Percentiles rank a stretch among this genome's conserved stretches.
Conservation (phyloP, 2,797 vertebrate genomes). For the Distichodus sexfasciatus region DNA sequence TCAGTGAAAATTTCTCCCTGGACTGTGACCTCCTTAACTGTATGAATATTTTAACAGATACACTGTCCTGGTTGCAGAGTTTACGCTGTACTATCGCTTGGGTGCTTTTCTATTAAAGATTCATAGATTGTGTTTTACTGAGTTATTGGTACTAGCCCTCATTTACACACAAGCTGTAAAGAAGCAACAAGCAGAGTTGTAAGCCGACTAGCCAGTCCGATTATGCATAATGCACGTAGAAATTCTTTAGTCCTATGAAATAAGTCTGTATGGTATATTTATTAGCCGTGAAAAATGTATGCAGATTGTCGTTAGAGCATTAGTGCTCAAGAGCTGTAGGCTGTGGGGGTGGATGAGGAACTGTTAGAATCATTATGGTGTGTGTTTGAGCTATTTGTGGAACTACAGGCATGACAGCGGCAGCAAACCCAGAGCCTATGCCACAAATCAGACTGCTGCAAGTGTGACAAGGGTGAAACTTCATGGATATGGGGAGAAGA, state of each 20-base stretch:
- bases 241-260: background rate
- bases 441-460: background rate
- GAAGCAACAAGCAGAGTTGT: no score
- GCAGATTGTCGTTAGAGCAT: background rate
- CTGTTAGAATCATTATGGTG: conserved; percentile 18
- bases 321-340: conserved; percentile 16
- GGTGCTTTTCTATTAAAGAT: no score
- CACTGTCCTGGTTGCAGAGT: no score
- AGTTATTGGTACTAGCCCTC: no score
- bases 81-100: no score
- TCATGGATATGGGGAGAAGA: background rate
- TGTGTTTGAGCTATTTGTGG: conserved; percentile 16
- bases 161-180: no score
- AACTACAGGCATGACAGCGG: background rate
- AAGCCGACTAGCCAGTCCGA: no score
- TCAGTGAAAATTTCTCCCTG: no score
- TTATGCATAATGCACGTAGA: background rate
- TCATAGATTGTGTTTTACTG: no score
- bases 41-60: no score
- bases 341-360: background rate
- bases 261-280: background rate
- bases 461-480: background rate
- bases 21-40: no score
- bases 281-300: conserved; percentile 17
- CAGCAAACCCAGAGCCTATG: background rate